A percentile compares a stretch with the other conserved stretches of the same genome.
These are phyloP conservation scores for Clivina fossor DNA, from an alignment of 2,888 invertebrate genomes.

Conservation along the genomic window DNA sequence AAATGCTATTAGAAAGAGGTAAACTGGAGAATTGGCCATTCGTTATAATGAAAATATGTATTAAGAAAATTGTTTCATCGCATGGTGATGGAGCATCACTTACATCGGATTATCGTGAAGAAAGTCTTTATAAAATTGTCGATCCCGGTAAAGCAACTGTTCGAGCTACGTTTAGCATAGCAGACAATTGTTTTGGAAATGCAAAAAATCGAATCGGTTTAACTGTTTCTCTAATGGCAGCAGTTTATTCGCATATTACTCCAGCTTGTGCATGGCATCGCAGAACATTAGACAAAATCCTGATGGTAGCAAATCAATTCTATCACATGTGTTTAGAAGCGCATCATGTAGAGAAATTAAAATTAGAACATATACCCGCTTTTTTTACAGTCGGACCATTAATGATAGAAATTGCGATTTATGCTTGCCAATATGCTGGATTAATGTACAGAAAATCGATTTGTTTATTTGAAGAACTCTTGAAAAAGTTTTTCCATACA, in stretches of 20 bases:
- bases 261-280: slow-evolving; percentile 63
- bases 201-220: slow-evolving; percentile 63
- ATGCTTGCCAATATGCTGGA: slow-evolving; percentile 57
- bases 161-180: slow-evolving; percentile 61
- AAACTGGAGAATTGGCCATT: slow-evolving; percentile 57
- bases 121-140: slow-evolving; percentile 21
- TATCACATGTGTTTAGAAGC: slow-evolving; percentile 58
- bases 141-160: slow-evolving; percentile 57
- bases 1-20: slow-evolving; percentile 57
- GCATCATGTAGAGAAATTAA: slow-evolving; percentile 55
- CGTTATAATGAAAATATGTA: slow-evolving; percentile 55
- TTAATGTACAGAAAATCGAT: slow-evolving; percentile 55
- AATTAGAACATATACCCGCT: slow-evolving; percentile 60
- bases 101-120: slow-evolving; percentile 16
- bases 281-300: slow-evolving; percentile 60
- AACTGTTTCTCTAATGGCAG: slow-evolving; percentile 60
- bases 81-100: slow-evolving; percentile 39
- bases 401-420: slow-evolving; percentile 61
- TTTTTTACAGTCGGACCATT: slow-evolving; percentile 61
- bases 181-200: slow-evolving; percentile 61
- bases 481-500: slow-evolving; percentile 59
- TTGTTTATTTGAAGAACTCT: slow-evolving; percentile 55
- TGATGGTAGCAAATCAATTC: slow-evolving; percentile 62
- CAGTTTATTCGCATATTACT: slow-evolving; percentile 67
- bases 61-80: slow-evolving; percentile 54